Percentiles rank a stretch among this genome's conserved stretches.
Evolutionary conservation across 2,113 vertebrate genomes (phyloP).

Genomic region (Pseudonaja textilis): DNA sequence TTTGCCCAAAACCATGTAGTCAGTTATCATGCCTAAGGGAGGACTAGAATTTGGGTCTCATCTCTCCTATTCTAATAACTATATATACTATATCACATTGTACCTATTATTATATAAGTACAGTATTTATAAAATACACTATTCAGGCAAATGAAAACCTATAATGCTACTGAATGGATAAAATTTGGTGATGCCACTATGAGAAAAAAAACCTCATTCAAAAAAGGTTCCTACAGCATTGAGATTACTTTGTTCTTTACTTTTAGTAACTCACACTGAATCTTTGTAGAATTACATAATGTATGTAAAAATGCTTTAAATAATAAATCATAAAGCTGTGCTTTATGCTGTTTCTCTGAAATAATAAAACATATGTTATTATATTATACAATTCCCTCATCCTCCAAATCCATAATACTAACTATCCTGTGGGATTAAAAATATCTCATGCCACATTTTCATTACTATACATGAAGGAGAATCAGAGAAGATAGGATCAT

Average conservation of each 20-base stretch:
- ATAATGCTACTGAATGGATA: slow-evolving; percentile 10
- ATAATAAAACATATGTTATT: background rate
- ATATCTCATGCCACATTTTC: background rate
- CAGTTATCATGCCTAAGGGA: background rate
- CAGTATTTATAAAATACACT: slow-evolving; percentile 13
- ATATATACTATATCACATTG: background rate
- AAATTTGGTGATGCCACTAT: background rate
- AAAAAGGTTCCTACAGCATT: background rate
- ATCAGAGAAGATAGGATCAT: background rate
- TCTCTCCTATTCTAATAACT: background rate
- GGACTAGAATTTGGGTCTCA: background rate
- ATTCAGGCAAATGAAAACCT: slow-evolving; percentile 5
- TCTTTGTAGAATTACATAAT: background rate
- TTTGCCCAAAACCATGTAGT: background rate
- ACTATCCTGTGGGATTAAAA: background rate
- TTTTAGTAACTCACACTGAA: background rate
- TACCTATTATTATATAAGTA: background rate
- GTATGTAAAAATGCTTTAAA: background rate
- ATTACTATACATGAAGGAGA: background rate
- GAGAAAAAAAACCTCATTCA: rapidly evolving
- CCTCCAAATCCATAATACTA: background rate
- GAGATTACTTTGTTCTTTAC: background rate
- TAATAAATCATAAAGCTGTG: background rate
- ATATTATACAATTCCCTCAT: background rate
- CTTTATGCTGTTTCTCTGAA: background rate